A percentile compares a stretch with the other conserved stretches of the same genome.
Evolutionary conservation across 2,113 vertebrate species (phyloP).

Genomic region (Stomatorhinus ivindoensis): DNA sequence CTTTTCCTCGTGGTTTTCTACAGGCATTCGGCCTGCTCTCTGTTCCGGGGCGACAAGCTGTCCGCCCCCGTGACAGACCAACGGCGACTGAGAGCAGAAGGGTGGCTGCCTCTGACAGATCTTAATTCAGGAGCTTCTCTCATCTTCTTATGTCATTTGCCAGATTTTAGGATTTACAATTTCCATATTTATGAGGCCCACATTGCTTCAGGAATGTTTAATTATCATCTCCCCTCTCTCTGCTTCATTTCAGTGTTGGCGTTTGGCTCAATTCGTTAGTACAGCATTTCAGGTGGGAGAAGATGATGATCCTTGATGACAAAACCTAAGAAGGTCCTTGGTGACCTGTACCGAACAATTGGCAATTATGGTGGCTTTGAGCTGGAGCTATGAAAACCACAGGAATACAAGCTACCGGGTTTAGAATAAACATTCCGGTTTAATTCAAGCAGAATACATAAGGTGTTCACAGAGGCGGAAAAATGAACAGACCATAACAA

Average conservation of each 20-base stretch:
- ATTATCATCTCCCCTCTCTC: background rate
- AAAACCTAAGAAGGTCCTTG: background rate
- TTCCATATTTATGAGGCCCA: background rate
- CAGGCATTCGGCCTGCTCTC: background rate
- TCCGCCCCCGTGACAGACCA: background rate
- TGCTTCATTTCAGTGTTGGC: background rate
- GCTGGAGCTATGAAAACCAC: background rate
- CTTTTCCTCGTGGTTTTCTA: background rate
- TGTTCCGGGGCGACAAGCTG: background rate
- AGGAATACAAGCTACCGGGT: background rate
- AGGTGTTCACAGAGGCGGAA: background rate
- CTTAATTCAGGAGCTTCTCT: background rate
- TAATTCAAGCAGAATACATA: background rate
- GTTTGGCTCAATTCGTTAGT: background rate
- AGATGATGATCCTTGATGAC: background rate
- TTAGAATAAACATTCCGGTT: background rate
- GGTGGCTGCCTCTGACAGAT: background rate
- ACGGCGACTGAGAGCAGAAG: background rate
- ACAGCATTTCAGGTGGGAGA: background rate
- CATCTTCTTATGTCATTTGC: background rate
- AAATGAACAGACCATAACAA: background rate
- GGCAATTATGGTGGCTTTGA: background rate
- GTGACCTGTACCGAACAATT: background rate
- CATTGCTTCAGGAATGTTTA: slow-evolving; percentile 1
- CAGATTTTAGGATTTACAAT: background rate